A percentile compares a stretch with the other conserved stretches of the same genome.
Conservation (phyloP, 1,140 invertebrate genomes). For the Zaprionus lachaisei region DNA sequence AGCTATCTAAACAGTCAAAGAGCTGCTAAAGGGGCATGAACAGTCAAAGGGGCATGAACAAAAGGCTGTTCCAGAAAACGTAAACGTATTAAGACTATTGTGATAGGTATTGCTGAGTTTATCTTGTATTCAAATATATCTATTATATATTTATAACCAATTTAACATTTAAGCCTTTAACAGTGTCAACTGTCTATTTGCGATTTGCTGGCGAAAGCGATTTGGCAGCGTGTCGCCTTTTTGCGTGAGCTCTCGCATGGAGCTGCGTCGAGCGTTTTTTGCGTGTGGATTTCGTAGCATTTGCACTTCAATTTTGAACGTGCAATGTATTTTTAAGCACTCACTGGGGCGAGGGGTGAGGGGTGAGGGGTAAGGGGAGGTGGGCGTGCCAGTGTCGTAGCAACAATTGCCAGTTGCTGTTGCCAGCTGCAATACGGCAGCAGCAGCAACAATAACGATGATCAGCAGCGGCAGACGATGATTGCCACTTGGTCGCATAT, state of each 20-base stretch:
- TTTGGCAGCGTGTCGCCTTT: constrained; percentile 3
- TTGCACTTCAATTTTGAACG: constrained; percentile 79
- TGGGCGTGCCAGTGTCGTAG: constrained; percentile 19
- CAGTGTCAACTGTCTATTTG: background rate
- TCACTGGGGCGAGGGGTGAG: constrained; percentile 4
- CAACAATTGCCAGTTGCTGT: constrained; percentile 77
- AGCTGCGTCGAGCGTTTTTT: constrained; percentile 44
- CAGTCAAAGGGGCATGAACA: background rate
- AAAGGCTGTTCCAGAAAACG: background rate
- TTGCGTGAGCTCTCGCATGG: constrained; percentile 26
- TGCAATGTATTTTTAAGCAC: constrained; percentile 80
- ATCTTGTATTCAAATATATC: too few species aligned
- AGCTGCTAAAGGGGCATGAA: background rate
- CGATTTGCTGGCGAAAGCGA: constrained; percentile 28
- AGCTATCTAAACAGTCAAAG: too few species aligned
- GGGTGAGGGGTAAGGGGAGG: background rate
- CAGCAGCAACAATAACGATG: constrained; percentile 32
- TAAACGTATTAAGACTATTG: background rate
- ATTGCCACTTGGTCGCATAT: constrained; percentile 73
- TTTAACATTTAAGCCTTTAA: background rate
- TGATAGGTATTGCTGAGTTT: background rate
- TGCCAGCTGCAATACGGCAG: constrained; percentile 38
- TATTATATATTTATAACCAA: too few species aligned
- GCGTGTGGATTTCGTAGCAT: constrained; percentile 65
- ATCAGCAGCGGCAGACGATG: constrained; percentile 49